A percentile compares a stretch with the other conserved stretches of the same genome.
Evolutionary conservation across 2,888 invertebrate species (phyloP).

Genomic region (Eupithecia centaureata): DNA sequence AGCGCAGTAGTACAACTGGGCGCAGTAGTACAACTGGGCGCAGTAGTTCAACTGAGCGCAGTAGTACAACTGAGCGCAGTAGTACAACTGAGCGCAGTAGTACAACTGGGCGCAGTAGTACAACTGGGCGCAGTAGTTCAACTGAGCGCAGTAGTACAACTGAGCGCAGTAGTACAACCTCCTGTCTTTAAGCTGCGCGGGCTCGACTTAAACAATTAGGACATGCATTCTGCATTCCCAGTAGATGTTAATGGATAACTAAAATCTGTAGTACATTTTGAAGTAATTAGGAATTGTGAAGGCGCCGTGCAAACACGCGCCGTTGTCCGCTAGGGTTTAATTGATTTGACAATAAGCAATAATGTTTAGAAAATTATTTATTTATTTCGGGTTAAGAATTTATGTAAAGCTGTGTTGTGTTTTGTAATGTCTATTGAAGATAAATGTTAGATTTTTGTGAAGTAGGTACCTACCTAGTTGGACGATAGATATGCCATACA

Average conservation of each 20-base stretch:
- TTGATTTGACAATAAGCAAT: constrained; percentile 82
- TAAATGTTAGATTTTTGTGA: constrained; percentile 67
- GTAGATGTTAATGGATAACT: constrained; percentile 57
- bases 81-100: no score
- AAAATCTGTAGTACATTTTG: constrained; percentile 67
- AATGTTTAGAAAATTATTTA: constrained; percentile 76
- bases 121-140: background rate
- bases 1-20: background rate
- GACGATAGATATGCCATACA: constrained; percentile 79
- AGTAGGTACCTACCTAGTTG: constrained; percentile 51
- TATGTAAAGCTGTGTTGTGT: constrained; percentile 81
- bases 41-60: background rate
- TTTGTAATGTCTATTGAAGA: constrained; percentile 77
- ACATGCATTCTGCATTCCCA: constrained; percentile 17
- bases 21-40: no score
- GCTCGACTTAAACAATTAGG: background rate
- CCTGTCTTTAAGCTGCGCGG: no score
- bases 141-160: background rate
- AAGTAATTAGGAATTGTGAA: constrained; percentile 66
- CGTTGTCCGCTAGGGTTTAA: constrained; percentile 60
- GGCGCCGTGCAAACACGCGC: constrained; percentile 28
- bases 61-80: background rate
- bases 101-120: no score
- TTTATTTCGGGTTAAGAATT: constrained; percentile 81
- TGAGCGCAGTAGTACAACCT: no score